Evolutionary conservation across 1,140 invertebrate genomes (phyloP).

Genomic region (Drosophila nebulosa): DNA sequence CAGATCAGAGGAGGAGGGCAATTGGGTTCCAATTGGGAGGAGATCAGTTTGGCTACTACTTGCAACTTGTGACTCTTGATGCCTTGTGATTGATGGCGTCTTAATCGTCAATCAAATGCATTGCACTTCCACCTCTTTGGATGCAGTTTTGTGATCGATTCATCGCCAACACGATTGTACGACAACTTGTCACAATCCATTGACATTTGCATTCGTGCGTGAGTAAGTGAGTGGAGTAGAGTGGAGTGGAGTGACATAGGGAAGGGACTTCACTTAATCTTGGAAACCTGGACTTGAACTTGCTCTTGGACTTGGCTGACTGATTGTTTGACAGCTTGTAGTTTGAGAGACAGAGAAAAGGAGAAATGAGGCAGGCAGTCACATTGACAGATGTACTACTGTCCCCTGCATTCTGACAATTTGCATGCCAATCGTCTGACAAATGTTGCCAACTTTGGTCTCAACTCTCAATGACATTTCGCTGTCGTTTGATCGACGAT

Average conservation of each 20-base stretch:
- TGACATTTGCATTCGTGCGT: slow-evolving; percentile 77
- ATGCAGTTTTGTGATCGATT: slow-evolving; percentile 23
- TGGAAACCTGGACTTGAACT: slow-evolving; percentile 39
- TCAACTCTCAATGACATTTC: slow-evolving; percentile 55
- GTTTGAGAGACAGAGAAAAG: slow-evolving; percentile 18
- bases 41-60: slow-evolving; percentile 39
- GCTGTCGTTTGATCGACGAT: slow-evolving; percentile 54
- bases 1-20: not conserved
- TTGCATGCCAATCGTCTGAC: slow-evolving; percentile 77
- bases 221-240: slow-evolving; percentile 22
- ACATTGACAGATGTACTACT: slow-evolving; percentile 74
- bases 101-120: slow-evolving; percentile 80
- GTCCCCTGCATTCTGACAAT: slow-evolving; percentile 46
- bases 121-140: slow-evolving; percentile 40
- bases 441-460: slow-evolving; percentile 74
- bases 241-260: not conserved
- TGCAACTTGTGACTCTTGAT: slow-evolving; percentile 40
- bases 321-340: slow-evolving; percentile 67
- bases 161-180: slow-evolving; percentile 39
- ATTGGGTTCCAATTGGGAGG: not conserved
- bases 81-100: slow-evolving; percentile 77
- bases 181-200: slow-evolving; percentile 72
- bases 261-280: not conserved
- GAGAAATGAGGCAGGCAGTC: slow-evolving; percentile 2
- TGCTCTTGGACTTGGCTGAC: slow-evolving; percentile 55